These are phyloP conservation scores for Tortricodes alternella DNA, from an alignment of 2,888 invertebrate genomes.

Conservation along the genomic window DNA sequence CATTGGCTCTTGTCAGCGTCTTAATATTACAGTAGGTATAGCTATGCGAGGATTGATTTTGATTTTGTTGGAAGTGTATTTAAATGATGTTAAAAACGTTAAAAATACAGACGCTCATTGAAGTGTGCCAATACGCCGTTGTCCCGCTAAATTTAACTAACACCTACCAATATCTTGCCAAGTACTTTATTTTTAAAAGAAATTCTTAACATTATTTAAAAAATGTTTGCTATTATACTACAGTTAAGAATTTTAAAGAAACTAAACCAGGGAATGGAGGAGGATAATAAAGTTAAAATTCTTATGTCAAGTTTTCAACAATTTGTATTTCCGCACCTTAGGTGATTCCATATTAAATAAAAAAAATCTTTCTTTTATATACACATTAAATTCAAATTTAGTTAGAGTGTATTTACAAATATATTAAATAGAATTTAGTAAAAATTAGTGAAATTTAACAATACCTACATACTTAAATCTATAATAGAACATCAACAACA, in stretches of 20 bases:
- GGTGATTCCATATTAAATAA: conserved; percentile 80
- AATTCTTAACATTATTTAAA: conserved; percentile 13
- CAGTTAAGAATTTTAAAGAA: background rate
- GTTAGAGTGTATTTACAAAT: conserved; percentile 83
- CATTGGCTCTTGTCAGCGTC: no score
- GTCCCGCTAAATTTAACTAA: conserved; percentile 48
- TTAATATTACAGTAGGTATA: background rate
- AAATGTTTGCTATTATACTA: background rate
- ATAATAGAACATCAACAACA: conserved; percentile 81
- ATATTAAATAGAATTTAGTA: conserved; percentile 83
- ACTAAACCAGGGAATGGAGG: background rate
- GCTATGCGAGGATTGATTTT: background rate
- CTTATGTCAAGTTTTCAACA: conserved; percentile 71
- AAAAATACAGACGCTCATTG: conserved; percentile 37
- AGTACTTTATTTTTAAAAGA: conserved; percentile 37
- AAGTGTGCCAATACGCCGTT: conserved; percentile 45
- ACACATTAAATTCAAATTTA: conserved; percentile 82
- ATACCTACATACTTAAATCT: conserved; percentile 73
- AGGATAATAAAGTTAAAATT: conserved; percentile 45
- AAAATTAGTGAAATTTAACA: conserved; percentile 83
- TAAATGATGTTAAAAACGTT: conserved; percentile 14
- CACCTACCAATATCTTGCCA: conserved; percentile 43
- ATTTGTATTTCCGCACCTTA: conserved; percentile 81
- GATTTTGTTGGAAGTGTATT: background rate
- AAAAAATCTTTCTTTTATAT: conserved; percentile 78